A percentile compares a stretch with the other conserved stretches of the same genome.
Evolutionary conservation across 2,888 invertebrate genomes (phyloP).

Genomic region (Strigamia crassipes): DNA sequence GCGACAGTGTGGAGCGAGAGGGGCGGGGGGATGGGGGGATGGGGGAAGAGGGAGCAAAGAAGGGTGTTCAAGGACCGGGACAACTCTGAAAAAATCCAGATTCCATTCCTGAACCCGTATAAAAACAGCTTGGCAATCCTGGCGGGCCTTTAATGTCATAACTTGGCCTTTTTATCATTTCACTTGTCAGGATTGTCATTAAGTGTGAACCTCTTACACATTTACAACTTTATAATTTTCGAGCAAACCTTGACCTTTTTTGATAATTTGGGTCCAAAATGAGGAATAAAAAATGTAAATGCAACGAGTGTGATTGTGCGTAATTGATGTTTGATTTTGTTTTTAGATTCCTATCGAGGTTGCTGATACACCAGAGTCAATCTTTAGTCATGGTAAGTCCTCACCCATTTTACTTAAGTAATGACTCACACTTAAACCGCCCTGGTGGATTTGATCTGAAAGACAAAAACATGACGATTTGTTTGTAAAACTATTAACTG

Average conservation of each 20-base stretch:
- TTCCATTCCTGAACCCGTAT: slow-evolving; percentile 6
- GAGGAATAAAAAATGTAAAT: neutral
- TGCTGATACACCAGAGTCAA: neutral
- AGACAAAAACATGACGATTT: neutral
- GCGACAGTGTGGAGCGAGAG: neutral
- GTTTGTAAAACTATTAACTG: neutral
- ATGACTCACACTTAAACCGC: slow-evolving; percentile 15
- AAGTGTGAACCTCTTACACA: neutral
- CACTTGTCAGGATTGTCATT: neutral
- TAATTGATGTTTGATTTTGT: neutral
- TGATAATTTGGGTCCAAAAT: neutral
- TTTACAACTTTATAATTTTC: slow-evolving; percentile 13
- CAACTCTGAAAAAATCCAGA: slow-evolving; percentile 24
- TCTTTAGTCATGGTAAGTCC: slow-evolving; percentile 42
- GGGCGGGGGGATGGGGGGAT: neutral
- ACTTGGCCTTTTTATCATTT: neutral
- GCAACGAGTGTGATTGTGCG: neutral
- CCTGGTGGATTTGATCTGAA: neutral
- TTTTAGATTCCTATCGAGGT: slow-evolving; percentile 11
- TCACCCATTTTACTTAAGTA: slow-evolving; percentile 37
- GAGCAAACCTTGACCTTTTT: slow-evolving; percentile 29
- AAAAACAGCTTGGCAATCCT: slow-evolving; percentile 6
- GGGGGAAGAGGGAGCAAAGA: neutral
- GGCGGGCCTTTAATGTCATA: neutral
- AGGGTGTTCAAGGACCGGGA: slow-evolving; percentile 3